phyloP scores from a whole-genome alignment of 2,113 vertebrate species.

The Baryphthengus martii region DNA sequence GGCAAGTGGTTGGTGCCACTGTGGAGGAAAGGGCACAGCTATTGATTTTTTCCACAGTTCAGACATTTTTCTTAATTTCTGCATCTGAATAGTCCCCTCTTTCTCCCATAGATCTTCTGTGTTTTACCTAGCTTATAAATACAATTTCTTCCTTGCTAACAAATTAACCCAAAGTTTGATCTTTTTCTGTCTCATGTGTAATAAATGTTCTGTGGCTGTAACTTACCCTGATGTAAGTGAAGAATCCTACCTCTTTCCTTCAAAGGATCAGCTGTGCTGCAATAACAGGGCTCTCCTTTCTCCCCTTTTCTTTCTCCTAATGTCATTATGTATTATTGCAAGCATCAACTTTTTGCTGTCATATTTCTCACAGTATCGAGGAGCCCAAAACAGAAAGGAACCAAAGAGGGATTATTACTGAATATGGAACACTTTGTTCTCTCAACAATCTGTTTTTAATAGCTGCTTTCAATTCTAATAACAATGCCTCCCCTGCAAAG shows the following conservation, averaged over 20 bases:
- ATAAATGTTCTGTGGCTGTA: background rate
- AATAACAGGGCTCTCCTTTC: background rate
- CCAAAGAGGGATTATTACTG: background rate
- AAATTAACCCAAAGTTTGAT: background rate
- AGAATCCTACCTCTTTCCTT: background rate
- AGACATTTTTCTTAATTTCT: background rate
- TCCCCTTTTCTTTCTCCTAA: background rate
- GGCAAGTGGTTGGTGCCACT: background rate
- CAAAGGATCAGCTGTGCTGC: background rate
- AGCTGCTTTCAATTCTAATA: background rate
- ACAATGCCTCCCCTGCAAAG: background rate
- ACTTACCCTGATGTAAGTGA: background rate
- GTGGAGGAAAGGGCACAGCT: background rate
- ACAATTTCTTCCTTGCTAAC: background rate
- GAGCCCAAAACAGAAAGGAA: background rate
- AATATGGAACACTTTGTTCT: background rate
- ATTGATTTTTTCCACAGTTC: background rate
- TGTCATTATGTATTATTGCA: background rate
- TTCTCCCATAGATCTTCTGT: background rate
- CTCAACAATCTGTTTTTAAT: background rate
- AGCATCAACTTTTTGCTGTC: background rate
- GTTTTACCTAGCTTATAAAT: background rate
- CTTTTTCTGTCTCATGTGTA: rapidly evolving
- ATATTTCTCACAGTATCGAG: background rate
- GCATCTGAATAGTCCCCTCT: rapidly evolving